These are phyloP conservation scores for Ophion slaviceki DNA, from an alignment of 2,888 invertebrate species.

Conservation along the genomic window DNA sequence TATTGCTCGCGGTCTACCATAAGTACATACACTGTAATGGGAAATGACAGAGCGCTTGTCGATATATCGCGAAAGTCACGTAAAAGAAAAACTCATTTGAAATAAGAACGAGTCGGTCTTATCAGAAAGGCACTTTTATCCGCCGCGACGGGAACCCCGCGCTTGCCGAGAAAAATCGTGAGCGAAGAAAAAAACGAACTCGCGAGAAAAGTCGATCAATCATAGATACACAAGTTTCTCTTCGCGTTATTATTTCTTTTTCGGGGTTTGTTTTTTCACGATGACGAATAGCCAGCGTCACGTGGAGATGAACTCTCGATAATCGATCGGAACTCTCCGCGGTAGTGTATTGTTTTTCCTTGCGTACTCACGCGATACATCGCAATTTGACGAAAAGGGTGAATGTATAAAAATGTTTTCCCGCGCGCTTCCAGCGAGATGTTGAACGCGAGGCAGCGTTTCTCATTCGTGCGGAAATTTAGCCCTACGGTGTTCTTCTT, in stretches of 20 bases:
- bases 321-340: constrained; percentile 21
- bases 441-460: too few relatives aligned
- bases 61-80: too few relatives aligned
- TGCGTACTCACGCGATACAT: background rate
- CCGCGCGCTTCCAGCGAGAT: too few relatives aligned
- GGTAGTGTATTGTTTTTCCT: background rate
- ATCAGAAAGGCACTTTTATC: background rate
- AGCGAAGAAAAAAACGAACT: background rate
- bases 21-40: too few relatives aligned
- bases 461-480: too few relatives aligned
- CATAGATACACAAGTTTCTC: constrained; percentile 4
- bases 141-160: background rate
- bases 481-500: background rate
- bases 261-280: background rate
- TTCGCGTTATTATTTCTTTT: background rate
- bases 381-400: too few relatives aligned
- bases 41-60: too few relatives aligned
- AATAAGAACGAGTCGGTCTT: too few relatives aligned
- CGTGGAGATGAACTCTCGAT: constrained; percentile 24
- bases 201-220: constrained; percentile 17
- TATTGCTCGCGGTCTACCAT: too few relatives aligned
- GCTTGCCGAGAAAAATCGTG: background rate
- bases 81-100: too few relatives aligned
- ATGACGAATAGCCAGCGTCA: constrained; percentile 25
- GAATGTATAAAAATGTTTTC: too few relatives aligned